These are phyloP conservation scores for Amaurobius ferox DNA, from an alignment of 2,888 invertebrate species.

Conservation along the genomic window DNA sequence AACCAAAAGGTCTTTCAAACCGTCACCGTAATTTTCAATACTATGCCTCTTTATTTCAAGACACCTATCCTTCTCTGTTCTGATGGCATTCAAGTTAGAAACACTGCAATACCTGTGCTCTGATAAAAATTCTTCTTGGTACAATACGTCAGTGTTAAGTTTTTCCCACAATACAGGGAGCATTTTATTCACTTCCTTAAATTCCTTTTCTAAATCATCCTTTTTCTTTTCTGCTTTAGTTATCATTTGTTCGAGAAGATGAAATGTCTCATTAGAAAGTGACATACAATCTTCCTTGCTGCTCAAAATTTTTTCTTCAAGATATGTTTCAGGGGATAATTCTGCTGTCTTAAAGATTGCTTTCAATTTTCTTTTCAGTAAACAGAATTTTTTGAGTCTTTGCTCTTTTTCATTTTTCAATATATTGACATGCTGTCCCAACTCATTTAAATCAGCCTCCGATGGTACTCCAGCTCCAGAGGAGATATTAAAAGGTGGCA, in stretches of 20 bases:
- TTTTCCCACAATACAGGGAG: slow-evolving; percentile 85
- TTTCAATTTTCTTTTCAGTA: slow-evolving; percentile 73
- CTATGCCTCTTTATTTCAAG: slow-evolving; percentile 87
- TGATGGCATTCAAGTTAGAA: slow-evolving; percentile 82
- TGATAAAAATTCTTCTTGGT: slow-evolving; percentile 77
- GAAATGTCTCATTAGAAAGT: slow-evolving; percentile 77
- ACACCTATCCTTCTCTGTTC: slow-evolving; percentile 85
- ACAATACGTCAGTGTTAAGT: slow-evolving; percentile 83
- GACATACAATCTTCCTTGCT: slow-evolving; percentile 76
- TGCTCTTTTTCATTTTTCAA: slow-evolving; percentile 49
- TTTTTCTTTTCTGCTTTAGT: slow-evolving; percentile 54
- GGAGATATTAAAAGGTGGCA: slow-evolving; percentile 48
- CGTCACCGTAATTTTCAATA: slow-evolving; percentile 82
- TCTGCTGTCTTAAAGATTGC: slow-evolving; percentile 77
- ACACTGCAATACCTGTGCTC: slow-evolving; percentile 78
- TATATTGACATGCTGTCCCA: slow-evolving; percentile 60
- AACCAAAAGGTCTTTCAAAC: slow-evolving; percentile 83
- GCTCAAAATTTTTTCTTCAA: slow-evolving; percentile 77
- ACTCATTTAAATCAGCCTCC: slow-evolving; percentile 63
- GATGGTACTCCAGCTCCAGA: slow-evolving; percentile 70
- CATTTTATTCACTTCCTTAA: slow-evolving; percentile 81
- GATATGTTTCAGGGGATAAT: slow-evolving; percentile 76
- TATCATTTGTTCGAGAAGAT: slow-evolving; percentile 75
- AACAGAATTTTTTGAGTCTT: slow-evolving; percentile 55
- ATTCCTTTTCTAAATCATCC: slow-evolving; percentile 75